Base-by-base conservation (phyloP, 2,888 invertebrate genomes). In the Pomacea canaliculata region DNA sequence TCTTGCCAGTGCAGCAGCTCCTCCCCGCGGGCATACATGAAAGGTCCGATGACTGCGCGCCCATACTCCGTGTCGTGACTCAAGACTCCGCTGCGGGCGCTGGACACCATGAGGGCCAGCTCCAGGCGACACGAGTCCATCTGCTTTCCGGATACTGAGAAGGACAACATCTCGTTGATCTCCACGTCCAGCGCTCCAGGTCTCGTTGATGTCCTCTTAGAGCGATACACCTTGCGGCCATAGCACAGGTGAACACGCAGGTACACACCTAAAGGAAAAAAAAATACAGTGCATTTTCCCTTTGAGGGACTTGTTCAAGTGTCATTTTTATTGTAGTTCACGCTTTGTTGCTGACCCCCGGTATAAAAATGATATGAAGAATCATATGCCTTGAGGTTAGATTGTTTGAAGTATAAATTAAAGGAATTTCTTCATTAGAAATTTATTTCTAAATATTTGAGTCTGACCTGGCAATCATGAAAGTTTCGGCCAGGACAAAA, bases 1-100 rank as follows among this genome's bases (percentile, higher is more conserved):
- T 89, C 88, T 79, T 89, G 89, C 90, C 90, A 90, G 77, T 90
- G 90, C 16, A 84, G 80, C 19, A 90, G 84, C 69, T 87, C 87
- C 65, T 86, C 86, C 1, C 89, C 90, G 1, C 89, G 85, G 4
- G 89, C 87, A 78, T 85, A 89, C 88, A 90, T 87, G 80, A 89
- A 89, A 5, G 90, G 85, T 7, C 90, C 90, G 46, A 89, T 78
- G 37, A 84, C 83, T 49, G 88, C 84, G 63, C 84, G 81, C 16
- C 89, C 89, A 63, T 88, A 85, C 75, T 86, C 85, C 63, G 83
- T 76, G 73, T 86, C 86, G 49, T 56, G 62, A n/a, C 37, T 71
- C n/a, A 56, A 65, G 51, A 66, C 51, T 71, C 82, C 78, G 37
- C 81, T 74, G 18, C 76, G 80, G 37, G 70, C 77, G 56, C 77